Percentiles rank a stretch among this genome's conserved stretches.
Conservation (phyloP, 2,113 vertebrate species). For the Misgurnus mizolepis region DNA sequence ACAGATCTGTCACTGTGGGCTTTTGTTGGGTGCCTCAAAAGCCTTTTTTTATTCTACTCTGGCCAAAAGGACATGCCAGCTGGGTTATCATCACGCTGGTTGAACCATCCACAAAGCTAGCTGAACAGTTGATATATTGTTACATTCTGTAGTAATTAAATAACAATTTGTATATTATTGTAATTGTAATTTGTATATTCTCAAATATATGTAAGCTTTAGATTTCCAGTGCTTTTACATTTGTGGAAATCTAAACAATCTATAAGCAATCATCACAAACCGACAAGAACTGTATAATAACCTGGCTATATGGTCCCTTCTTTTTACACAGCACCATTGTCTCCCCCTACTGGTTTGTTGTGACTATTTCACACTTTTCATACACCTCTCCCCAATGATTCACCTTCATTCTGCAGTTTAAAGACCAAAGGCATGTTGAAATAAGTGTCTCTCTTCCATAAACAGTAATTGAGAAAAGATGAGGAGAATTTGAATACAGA, state of each 20-base stretch:
- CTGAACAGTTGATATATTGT: not conserved
- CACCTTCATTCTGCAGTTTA: not conserved
- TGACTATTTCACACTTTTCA: not conserved
- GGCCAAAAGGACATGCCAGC: not conserved
- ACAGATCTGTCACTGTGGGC: constrained; percentile 28
- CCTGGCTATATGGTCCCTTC: not conserved
- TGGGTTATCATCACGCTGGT: not conserved
- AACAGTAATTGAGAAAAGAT: not conserved
- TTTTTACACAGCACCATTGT: not conserved
- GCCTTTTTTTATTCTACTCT: not conserved
- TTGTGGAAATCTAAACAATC: constrained; percentile 6
- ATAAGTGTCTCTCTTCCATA: not conserved
- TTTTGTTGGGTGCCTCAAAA: constrained; percentile 25
- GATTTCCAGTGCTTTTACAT: not conserved
- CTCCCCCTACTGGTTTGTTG: not conserved
- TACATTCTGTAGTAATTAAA: no score
- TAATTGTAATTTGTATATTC: not conserved
- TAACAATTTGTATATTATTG: not conserved
- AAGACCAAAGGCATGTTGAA: not conserved
- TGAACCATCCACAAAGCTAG: not conserved
- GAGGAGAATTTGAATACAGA: constrained; percentile 29
- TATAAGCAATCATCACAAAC: not conserved
- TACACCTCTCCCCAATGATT: not conserved
- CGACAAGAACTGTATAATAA: not conserved
- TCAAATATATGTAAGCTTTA: not conserved